Base-by-base conservation (phyloP, 1,140 invertebrate genomes). In the Zaprionus vittiger region DNA sequence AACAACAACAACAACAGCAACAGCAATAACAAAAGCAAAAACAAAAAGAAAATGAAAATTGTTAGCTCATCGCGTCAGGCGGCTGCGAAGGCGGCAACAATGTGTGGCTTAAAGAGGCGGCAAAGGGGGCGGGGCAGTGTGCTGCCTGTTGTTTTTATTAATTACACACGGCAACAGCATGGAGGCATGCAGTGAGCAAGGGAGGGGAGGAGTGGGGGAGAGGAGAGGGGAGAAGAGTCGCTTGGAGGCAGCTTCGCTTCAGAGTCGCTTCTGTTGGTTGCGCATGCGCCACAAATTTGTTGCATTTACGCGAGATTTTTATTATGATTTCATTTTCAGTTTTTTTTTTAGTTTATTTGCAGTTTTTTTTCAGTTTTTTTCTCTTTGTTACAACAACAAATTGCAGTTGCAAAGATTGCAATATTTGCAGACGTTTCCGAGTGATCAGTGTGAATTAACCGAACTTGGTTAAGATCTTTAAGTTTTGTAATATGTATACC, bases 201-300 rank as follows among this genome's bases (percentile, higher is more conserved):
- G 0, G 5, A 22, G 9, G n/a, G 11, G 11, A 5, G 38, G 9
- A 5, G 4, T 28, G 1, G 7, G 14, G 31, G 17, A 1, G 12
- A 4, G 38, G 15, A 26, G 14, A 12, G 37, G 15, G 6, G 22
- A 14, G 5, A 24, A 14, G 5, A 24, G 14, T 14, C 14, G 31
- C 47, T 22, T 22, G 5, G 44, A 38, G 57, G 66, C 56, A 67
- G 73, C 73, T 66, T 64, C 74, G 74, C 14, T 72, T 71, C 41
- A 55, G 31, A 34, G 28, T 37, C 26, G 61, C 52, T 64, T 64
- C 52, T 72, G 54, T 65, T 73, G 71, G 74, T 66, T 77, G 74
- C 74, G 74, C 74, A 77, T 77, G 74, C 74, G 74, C 74, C 74
- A 62, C 74, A 73, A 77, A 77, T 77, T 77, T 77, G 70, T 77